Conservation (phyloP, 1,140 invertebrate species). For the Solen grandis region DNA sequence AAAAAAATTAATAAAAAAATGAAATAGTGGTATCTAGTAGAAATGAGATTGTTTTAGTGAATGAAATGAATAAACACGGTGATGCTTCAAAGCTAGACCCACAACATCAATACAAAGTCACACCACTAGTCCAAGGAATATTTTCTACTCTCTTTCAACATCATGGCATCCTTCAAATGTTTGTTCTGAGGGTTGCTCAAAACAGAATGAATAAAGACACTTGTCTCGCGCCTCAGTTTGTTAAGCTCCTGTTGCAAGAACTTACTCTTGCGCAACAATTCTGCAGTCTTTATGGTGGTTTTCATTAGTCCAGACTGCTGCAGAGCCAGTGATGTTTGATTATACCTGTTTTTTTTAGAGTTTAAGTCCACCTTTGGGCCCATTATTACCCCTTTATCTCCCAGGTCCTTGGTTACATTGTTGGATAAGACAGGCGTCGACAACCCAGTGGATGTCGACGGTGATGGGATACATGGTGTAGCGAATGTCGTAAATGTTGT, state of each 20-base stretch:
- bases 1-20: no score
- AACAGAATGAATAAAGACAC: constrained; percentile 25
- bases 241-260: constrained; percentile 32
- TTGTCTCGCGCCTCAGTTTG: constrained; percentile 31
- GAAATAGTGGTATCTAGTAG: no score
- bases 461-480: background rate
- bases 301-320: constrained; percentile 51
- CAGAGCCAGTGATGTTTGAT: constrained; percentile 46
- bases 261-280: constrained; percentile 33
- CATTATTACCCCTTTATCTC: no score
- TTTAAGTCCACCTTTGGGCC: no score
- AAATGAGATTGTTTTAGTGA: no score
- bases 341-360: constrained; percentile 34
- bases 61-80: no score
- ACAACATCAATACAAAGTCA: no score
- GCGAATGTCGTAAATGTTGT: constrained; percentile 22
- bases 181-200: constrained; percentile 50
- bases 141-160: no score
- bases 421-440: no score
- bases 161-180: constrained; percentile 38
- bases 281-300: constrained; percentile 51
- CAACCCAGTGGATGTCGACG: background rate
- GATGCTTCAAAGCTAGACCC: no score
- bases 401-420: no score
- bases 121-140: no score